Evolutionary conservation across 2,113 vertebrate genomes (phyloP).

Genomic region (Orientallactaga bullata): DNA sequence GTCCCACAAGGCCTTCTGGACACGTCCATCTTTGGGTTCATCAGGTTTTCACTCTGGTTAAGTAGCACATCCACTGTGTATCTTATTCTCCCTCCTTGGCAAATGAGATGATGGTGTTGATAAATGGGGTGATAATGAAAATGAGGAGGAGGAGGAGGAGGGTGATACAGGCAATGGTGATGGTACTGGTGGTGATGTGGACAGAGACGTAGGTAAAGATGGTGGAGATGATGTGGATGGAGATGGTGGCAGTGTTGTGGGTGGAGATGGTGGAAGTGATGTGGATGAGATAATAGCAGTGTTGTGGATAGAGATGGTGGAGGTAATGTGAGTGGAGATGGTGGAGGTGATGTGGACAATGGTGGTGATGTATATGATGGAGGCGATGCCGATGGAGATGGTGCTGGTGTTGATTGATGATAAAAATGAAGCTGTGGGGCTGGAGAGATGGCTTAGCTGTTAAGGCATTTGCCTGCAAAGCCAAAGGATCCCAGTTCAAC

Average conservation of each 20-base stretch:
- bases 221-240: accelerated
- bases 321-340: too few species aligned
- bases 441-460: too few species aligned
- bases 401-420: background rate
- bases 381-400: background rate
- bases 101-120: background rate
- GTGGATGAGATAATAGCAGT: background rate
- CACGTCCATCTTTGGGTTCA: accelerated
- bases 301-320: too few species aligned
- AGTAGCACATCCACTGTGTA: accelerated
- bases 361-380: background rate
- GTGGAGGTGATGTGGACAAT: background rate
- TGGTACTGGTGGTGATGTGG: background rate
- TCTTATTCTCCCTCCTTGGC: too few species aligned
- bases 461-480: too few species aligned
- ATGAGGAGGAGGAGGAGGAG: background rate
- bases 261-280: background rate
- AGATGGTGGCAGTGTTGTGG: accelerated
- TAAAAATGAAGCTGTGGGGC: background rate
- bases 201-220: too few species aligned
- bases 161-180: background rate
- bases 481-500: too few species aligned
- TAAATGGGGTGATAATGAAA: accelerated
- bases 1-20: accelerated
- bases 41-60: background rate